These are phyloP conservation scores for Natator depressus DNA, from an alignment of 2,113 vertebrate genomes.

Conservation along the genomic window DNA sequence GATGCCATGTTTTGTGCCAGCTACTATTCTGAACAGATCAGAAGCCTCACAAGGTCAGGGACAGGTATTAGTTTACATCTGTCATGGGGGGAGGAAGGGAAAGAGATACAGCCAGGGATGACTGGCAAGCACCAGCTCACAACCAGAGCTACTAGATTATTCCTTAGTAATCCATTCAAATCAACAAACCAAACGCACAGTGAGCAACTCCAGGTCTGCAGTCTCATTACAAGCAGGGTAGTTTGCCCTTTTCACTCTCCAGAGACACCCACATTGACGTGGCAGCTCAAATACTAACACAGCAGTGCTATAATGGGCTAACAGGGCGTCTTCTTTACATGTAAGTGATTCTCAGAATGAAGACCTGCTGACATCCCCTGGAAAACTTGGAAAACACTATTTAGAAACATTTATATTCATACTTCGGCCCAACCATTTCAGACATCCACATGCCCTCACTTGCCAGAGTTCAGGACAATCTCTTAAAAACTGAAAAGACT, in stretches of 20 bases:
- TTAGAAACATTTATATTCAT: background rate
- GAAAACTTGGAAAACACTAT: fast-evolving
- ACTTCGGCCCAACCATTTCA: background rate
- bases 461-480: background rate
- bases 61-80: background rate
- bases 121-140: background rate
- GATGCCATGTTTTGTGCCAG: background rate
- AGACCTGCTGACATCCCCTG: background rate
- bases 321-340: fast-evolving
- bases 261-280: background rate
- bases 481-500: background rate
- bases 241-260: background rate
- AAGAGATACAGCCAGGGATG: background rate
- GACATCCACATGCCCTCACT: background rate
- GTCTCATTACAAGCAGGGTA: fast-evolving
- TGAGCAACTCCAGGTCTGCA: background rate
- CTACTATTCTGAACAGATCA: background rate
- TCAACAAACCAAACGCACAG: background rate
- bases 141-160: background rate
- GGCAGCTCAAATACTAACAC: fast-evolving
- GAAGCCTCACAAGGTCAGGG: background rate
- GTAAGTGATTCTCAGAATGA: fast-evolving
- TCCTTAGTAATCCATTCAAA: background rate
- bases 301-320: fast-evolving
- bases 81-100: background rate